phyloP scores from a whole-genome alignment of 2,888 invertebrate genomes.

The Habrosyne pyritoides region DNA sequence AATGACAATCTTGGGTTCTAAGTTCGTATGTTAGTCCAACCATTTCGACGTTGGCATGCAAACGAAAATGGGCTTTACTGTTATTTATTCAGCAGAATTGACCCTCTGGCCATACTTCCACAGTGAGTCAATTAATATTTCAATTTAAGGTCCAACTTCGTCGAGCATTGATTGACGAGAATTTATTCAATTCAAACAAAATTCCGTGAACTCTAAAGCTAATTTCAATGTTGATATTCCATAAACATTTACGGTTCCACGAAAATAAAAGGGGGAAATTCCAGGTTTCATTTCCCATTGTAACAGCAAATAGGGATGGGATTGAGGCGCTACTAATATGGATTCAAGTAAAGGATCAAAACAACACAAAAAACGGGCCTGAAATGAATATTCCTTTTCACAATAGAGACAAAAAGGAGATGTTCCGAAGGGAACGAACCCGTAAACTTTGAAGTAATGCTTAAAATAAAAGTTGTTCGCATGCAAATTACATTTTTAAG shows the following conservation, averaged over 20 bases:
- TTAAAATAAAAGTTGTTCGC: not conserved
- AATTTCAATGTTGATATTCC: not conserved
- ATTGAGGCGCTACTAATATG: not conserved
- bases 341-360: not conserved
- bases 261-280: not conserved
- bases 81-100: too few relatives aligned
- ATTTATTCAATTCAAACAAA: too few relatives aligned
- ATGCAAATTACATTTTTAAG: slow-evolving; percentile 4
- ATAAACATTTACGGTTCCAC: not conserved
- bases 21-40: too few relatives aligned
- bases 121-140: too few relatives aligned
- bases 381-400: slow-evolving; percentile 2
- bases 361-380: not conserved
- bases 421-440: not conserved
- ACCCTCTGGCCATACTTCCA: too few relatives aligned
- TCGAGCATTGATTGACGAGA: too few relatives aligned
- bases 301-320: not conserved
- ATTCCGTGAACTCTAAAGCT: too few relatives aligned
- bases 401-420: not conserved
- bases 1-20: too few relatives aligned
- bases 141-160: too few relatives aligned
- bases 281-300: not conserved
- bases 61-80: too few relatives aligned
- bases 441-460: not conserved
- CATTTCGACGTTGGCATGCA: too few relatives aligned